phyloP scores from a whole-genome alignment of 1,140 invertebrate species.

The Ips typographus region DNA sequence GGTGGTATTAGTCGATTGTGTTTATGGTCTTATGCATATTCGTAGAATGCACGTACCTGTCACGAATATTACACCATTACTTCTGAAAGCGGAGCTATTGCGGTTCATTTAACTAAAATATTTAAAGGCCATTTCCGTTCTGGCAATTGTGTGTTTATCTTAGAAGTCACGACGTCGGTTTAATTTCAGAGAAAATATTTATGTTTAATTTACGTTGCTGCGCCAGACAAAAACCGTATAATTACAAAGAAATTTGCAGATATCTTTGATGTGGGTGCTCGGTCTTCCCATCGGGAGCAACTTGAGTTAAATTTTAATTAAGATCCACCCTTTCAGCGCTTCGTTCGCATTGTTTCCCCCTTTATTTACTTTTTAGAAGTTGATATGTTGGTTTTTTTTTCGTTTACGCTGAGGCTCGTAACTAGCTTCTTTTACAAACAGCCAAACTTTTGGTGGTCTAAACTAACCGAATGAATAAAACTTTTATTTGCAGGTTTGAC shows the following conservation, averaged over 20 bases:
- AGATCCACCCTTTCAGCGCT: conserved; percentile 14
- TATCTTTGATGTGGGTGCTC: conserved; percentile 26
- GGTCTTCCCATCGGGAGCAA: conserved; percentile 6
- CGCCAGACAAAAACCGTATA: conserved; percentile 18
- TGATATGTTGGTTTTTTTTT: too few species aligned
- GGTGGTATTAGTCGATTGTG: too few species aligned
- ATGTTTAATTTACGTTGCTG: conserved; percentile 26
- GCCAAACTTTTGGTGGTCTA: too few species aligned
- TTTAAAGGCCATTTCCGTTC: conserved; percentile 8
- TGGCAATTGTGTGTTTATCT: conserved; percentile 10
- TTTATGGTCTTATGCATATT: too few species aligned
- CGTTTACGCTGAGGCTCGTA: too few species aligned
- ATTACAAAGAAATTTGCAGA: conserved; percentile 24
- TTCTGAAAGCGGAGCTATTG: too few species aligned
- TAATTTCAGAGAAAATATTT: conserved; percentile 33
- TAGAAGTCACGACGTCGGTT: conserved; percentile 3
- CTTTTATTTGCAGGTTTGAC: conserved; percentile 79
- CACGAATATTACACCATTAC: too few species aligned
- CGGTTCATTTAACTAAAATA: neutral
- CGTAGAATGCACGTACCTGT: too few species aligned
- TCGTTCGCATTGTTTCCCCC: conserved; percentile 1
- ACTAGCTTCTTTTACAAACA: too few species aligned
- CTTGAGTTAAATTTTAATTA: conserved; percentile 28
- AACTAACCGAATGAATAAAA: neutral
- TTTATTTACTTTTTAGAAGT: conserved; percentile 8